Conservation (phyloP, 53 echinoderm and acorn worm species). For the Crossaster papposus region DNA sequence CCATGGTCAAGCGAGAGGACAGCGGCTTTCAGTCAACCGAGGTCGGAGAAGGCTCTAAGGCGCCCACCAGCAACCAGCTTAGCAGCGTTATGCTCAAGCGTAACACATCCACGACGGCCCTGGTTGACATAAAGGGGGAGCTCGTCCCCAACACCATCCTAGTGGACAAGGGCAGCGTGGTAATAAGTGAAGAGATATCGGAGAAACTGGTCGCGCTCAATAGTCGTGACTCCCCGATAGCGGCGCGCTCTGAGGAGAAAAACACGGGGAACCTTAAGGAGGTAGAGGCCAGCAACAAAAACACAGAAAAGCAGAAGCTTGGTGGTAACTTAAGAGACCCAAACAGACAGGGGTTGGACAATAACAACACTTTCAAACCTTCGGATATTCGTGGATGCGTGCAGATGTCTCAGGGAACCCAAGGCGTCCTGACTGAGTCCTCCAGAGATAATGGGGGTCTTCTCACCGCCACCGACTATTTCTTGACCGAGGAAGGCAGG, state of each 20-base stretch:
- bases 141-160: slow-evolving; percentile 19
- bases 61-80: slow-evolving; percentile 17
- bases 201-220: slow-evolving; percentile 24
- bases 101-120: slow-evolving; percentile 10
- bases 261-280: no score
- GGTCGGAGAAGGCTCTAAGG: background rate
- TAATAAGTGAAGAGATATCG: background rate
- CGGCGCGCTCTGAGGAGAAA: background rate
- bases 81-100: slow-evolving; percentile 1
- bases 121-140: slow-evolving; percentile 1
- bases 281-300: no score
- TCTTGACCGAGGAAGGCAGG: slow-evolving; percentile 8
- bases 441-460: background rate
- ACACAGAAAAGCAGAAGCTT: background rate
- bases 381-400: background rate
- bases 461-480: background rate
- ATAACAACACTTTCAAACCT: background rate
- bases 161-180: background rate
- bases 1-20: slow-evolving; percentile 34
- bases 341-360: background rate
- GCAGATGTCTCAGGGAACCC: background rate
- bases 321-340: background rate
- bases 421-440: background rate
- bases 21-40: background rate
- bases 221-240: background rate